Conservation (phyloP, 2,797 vertebrate genomes). For the Manis crassicaudata region DNA sequence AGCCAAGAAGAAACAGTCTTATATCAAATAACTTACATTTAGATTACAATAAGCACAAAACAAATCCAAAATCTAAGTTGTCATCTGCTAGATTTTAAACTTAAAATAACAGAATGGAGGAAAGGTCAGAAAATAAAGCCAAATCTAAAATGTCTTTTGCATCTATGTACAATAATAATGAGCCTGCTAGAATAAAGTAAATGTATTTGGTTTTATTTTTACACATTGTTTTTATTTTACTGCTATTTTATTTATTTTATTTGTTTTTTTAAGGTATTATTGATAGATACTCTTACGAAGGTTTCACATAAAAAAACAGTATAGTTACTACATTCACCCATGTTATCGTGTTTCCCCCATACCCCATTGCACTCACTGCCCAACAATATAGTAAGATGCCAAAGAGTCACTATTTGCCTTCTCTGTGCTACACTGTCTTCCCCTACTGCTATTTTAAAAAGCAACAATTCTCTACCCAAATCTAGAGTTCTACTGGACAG, state of each 20-base stretch:
- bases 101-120: background rate
- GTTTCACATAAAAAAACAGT: too few relatives aligned
- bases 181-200: background rate
- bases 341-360: too few relatives aligned
- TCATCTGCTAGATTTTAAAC: conserved; percentile 48
- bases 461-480: background rate
- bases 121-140: conserved; percentile 32
- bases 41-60: background rate
- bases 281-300: too few relatives aligned
- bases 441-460: background rate
- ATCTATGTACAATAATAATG: background rate
- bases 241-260: background rate
- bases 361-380: too few relatives aligned
- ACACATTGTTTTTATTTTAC: background rate
- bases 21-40: background rate
- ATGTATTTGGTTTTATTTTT: conserved; percentile 1
- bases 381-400: too few relatives aligned
- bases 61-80: conserved; percentile 34
- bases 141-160: conserved; percentile 20
- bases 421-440: too few relatives aligned
- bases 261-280: background rate
- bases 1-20: background rate
- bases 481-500: background rate
- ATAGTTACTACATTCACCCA: too few relatives aligned
- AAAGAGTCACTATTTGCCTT: too few relatives aligned